These are phyloP conservation scores for Ceratotherium simum DNA, from an alignment of 2,113 vertebrate species.

Conservation along the genomic window DNA sequence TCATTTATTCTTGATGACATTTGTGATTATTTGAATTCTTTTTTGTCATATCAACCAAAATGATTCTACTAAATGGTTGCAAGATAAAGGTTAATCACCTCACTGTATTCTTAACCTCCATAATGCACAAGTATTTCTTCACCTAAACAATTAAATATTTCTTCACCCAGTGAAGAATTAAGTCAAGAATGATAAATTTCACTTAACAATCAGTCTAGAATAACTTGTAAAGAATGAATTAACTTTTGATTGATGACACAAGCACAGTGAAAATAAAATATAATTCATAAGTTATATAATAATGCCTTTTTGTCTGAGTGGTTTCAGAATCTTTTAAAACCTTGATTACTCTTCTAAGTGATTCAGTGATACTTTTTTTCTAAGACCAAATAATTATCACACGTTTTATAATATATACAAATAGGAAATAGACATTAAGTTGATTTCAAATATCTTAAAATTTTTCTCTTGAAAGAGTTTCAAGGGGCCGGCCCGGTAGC, in stretches of 20 bases:
- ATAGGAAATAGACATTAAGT: conserved; percentile 26
- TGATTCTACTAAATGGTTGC: conserved; percentile 46
- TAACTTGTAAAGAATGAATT: not conserved
- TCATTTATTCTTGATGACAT: conserved; percentile 36
- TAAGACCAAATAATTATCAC: conserved; percentile 13
- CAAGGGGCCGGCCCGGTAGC: too few species aligned
- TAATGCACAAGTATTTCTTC: conserved; percentile 44
- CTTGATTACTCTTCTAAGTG: not conserved
- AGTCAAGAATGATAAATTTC: conserved; percentile 33
- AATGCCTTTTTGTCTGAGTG: conserved; percentile 15
- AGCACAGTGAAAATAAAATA: conserved; percentile 42
- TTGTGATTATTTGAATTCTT: conserved; percentile 63
- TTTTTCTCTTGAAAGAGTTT: not conserved
- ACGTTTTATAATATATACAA: conserved; percentile 37
- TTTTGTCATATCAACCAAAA: conserved; percentile 68
- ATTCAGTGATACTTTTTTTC: not conserved
- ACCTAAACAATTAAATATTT: conserved; percentile 41
- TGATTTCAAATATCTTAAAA: conserved; percentile 44
- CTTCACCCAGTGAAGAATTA: conserved; percentile 42
- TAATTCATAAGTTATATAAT: not conserved
- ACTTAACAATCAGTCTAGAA: not conserved
- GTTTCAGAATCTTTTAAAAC: conserved; percentile 38
- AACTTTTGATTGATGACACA: not conserved
- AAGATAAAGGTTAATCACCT: conserved; percentile 59
- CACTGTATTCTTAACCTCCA: not conserved